A percentile compares a stretch with the other conserved stretches of the same genome.
phyloP scores from a whole-genome alignment of 2,113 vertebrate species.

The Saguinus midas region DNA sequence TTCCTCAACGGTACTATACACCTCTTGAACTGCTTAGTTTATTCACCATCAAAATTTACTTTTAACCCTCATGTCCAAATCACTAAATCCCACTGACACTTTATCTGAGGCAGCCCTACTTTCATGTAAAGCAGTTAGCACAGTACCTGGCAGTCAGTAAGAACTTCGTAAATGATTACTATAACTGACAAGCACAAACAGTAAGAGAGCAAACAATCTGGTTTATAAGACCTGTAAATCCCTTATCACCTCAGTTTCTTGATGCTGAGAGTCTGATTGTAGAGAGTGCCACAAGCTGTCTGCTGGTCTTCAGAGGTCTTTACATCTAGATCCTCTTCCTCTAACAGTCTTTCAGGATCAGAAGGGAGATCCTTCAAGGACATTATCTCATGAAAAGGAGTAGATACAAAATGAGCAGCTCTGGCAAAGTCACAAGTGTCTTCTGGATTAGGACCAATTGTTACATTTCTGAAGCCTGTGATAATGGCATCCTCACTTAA shows the following conservation, averaged over 20 bases:
- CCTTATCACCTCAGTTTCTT: conserved; percentile 86
- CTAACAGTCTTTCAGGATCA: conserved; percentile 58
- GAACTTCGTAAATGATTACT: background rate
- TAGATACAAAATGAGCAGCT: conserved; percentile 87
- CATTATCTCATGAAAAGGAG: conserved; percentile 83
- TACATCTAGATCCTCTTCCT: conserved; percentile 70
- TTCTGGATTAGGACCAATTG: conserved; percentile 87
- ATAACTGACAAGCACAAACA: background rate
- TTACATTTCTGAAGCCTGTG: conserved; percentile 84
- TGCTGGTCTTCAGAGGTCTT: conserved; percentile 68
- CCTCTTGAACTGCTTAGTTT: background rate
- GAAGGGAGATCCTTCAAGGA: conserved; percentile 76
- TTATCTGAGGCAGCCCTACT: background rate
- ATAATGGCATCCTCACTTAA: conserved; percentile 88
- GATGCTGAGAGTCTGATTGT: conserved; percentile 72
- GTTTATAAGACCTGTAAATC: background rate
- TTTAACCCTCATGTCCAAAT: background rate
- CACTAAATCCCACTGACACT: background rate
- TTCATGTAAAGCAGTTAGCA: background rate
- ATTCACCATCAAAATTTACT: background rate
- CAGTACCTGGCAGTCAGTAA: background rate
- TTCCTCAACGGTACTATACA: background rate
- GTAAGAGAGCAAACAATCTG: background rate
- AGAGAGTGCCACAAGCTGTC: conserved; percentile 65
- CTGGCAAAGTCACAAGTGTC: conserved; percentile 88